Evolutionary conservation across 2,113 vertebrate species (phyloP).

Genomic region (Rhinopomastus cyanomelas): DNA sequence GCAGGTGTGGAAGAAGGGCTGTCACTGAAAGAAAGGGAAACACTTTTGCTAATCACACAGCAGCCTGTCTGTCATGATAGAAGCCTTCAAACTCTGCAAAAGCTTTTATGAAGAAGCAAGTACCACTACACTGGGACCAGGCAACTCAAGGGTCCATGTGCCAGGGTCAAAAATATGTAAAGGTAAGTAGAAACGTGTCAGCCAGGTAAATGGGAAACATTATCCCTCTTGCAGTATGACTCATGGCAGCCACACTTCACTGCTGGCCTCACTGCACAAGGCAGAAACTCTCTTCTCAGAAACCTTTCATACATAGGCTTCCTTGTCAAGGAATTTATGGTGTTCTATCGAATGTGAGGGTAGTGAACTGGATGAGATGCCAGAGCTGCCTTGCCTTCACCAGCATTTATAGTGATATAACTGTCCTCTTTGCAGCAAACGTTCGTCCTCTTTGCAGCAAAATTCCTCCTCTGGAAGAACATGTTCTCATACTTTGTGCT

Average conservation of each 20-base stretch:
- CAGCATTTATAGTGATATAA: neutral
- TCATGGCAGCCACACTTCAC: neutral
- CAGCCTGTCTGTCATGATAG: neutral
- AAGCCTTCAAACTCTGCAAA: neutral
- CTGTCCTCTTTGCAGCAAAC: neutral
- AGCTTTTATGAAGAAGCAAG: neutral
- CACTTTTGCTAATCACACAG: neutral
- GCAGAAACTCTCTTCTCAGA: neutral
- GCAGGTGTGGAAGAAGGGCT: neutral
- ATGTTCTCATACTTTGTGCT: slow-evolving; percentile 8
- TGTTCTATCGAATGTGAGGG: neutral
- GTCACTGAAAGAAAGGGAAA: neutral
- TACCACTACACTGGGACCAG: neutral
- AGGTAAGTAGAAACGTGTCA: neutral
- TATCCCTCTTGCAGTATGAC: neutral
- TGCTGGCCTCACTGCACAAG: neutral
- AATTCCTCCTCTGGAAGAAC: neutral
- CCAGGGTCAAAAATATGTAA: neutral
- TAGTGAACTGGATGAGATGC: neutral
- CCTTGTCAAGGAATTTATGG: neutral
- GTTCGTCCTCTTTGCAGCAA: neutral
- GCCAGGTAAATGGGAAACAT: neutral
- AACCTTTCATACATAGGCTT: neutral
- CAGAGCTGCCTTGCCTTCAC: neutral
- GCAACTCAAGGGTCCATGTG: neutral